These are phyloP conservation scores for Archips crataeganus DNA, from an alignment of 2,888 invertebrate species.

Conservation along the genomic window DNA sequence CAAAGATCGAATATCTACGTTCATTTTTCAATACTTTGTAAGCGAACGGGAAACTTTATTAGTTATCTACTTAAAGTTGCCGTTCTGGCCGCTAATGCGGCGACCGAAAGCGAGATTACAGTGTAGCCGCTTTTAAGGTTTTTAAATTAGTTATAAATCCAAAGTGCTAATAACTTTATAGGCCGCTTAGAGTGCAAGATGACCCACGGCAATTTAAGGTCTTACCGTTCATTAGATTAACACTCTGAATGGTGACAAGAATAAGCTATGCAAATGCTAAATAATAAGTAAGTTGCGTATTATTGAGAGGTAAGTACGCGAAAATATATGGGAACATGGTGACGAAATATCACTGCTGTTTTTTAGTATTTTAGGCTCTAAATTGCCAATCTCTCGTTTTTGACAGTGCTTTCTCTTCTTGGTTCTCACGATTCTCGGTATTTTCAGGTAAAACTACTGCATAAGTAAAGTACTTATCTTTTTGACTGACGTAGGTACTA, in stretches of 20 bases:
- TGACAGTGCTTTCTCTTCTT: too few relatives aligned
- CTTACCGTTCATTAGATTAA: neutral
- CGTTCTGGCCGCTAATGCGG: conserved; percentile 42
- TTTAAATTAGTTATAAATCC: conserved; percentile 29
- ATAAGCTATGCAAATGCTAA: too few relatives aligned
- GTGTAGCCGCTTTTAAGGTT: conserved; percentile 16
- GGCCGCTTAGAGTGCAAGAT: neutral
- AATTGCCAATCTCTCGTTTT: too few relatives aligned
- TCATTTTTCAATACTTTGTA: conserved; percentile 80
- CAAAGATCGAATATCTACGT: conserved; percentile 78
- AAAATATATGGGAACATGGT: too few relatives aligned
- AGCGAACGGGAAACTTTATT: conserved; percentile 68
- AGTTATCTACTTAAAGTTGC: conserved; percentile 65
- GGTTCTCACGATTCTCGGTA: too few relatives aligned
- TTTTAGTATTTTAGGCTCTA: too few relatives aligned
- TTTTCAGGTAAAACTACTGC: too few relatives aligned
- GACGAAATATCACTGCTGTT: too few relatives aligned
- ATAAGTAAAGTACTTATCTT: too few relatives aligned
- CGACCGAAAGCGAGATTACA: conserved; percentile 34
- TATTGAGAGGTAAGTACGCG: too few relatives aligned
- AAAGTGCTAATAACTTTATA: neutral
- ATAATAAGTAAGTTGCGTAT: too few relatives aligned
- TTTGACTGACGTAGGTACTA: too few relatives aligned
- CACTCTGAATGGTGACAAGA: neutral
- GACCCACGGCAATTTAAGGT: neutral